Evolutionary conservation across 2,888 invertebrate genomes (phyloP), one percentile per base, ranked within the genome.

Genomic region (Kuschelorhynchus macadamiae): DNA sequence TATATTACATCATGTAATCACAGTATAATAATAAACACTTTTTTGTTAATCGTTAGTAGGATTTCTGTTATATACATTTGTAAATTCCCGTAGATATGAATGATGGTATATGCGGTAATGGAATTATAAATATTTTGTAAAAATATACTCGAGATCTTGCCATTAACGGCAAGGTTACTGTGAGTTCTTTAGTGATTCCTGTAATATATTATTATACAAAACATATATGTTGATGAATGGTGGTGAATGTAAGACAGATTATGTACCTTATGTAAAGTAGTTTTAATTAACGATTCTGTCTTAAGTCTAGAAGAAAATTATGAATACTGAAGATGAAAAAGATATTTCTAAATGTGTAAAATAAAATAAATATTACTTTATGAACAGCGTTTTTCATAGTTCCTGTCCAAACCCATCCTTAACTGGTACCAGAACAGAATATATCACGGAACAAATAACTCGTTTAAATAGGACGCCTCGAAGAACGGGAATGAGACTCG

Each of bases 261-360:
- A 80, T 81, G 82, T 83, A 83, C 82, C 82, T 83, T 82, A 82
- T 83, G 83, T 83, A 83, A 82, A 83, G 81, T 82, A 82, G 82
- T 78, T 80, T 81, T 78, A 69, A 62, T 60, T 79, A 70, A 71
- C 68, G 62, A 74, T 77, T 41, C 77, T 81, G 80, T 82, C 81
- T 70, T 82, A 81, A 82, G 79, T 79, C 81, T 82, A 82, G 81
- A 72, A 78, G 77, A 78, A 79, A 76, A 81, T 80, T 80, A 82
- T n/a, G 79, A 82, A 82, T 81, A 82, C 80, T 80, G 78, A 77
- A 78, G 41, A 63, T 77, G 78, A 81, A 80, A 81, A 78, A 80
- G 79, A 78, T 81, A 83, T 83, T 83, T 83, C 82, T 83, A 83
- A 83, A 83, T 83, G 83, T 83, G 81, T 83, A 83, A 82, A 83